Conservation (phyloP, 1,140 invertebrate genomes). For the Epicauta chinensis region DNA sequence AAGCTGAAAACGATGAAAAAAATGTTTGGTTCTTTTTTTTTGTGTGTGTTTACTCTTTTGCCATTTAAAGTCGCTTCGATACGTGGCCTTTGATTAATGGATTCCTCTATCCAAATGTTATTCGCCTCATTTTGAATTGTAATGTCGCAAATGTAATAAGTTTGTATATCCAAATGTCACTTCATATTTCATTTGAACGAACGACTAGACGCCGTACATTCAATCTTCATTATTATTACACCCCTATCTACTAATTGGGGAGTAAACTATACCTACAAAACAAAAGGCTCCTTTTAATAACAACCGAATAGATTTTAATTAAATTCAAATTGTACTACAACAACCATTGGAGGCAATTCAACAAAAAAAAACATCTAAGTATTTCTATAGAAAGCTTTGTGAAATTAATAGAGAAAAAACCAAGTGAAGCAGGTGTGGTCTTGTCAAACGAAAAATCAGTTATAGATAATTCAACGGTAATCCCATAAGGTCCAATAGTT, state of each 20-base stretch:
- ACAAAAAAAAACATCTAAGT: no score
- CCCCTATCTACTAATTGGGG: no score
- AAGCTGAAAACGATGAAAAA: not conserved
- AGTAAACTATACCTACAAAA: no score
- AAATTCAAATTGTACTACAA: no score
- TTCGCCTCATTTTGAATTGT: conserved; percentile 15
- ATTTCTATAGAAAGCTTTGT: no score
- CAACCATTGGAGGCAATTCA: no score
- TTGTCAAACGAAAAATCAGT: conserved; percentile 1
- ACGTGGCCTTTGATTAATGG: conserved; percentile 16
- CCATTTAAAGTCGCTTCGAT: conserved; percentile 17
- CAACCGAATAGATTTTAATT: no score
- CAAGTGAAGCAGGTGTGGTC: conserved; percentile 7
- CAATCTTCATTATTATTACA: no score
- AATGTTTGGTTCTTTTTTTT: not conserved
- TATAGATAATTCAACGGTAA: conserved; percentile 14
- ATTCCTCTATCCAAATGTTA: conserved; percentile 11
- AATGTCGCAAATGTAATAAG: conserved; percentile 16
- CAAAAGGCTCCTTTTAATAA: no score
- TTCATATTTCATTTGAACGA: conserved; percentile 1
- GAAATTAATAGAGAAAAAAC: no score
- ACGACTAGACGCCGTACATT: no score
- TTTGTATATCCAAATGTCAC: conserved; percentile 15
- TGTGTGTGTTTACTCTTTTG: no score
- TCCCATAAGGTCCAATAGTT: not conserved